A percentile compares a stretch with the other conserved stretches of the same genome.
Evolutionary conservation across 2,113 vertebrate genomes (phyloP).

Genomic region (Rhadina sibilatrix): DNA sequence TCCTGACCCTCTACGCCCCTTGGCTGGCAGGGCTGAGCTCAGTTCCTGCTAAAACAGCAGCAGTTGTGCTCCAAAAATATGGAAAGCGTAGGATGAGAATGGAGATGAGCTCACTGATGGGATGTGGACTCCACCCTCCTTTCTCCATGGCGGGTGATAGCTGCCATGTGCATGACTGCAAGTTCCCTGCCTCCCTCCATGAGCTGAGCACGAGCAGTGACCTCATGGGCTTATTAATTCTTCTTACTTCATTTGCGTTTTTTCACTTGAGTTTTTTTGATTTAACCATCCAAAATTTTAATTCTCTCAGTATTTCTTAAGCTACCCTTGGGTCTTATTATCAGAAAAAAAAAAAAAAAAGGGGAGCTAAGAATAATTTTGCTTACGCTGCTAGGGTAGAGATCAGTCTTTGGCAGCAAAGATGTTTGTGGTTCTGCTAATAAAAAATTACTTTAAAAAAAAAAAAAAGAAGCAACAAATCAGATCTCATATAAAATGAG

Average conservation of each 20-base stretch:
- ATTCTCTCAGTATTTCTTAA: slow-evolving; percentile 28
- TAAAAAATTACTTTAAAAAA: background rate
- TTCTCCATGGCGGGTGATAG: background rate
- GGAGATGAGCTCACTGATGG: slow-evolving; percentile 36
- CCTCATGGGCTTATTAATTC: slow-evolving; percentile 6
- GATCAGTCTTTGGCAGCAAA: slow-evolving; percentile 3
- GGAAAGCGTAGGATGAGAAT: background rate
- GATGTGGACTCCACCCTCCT: slow-evolving; percentile 11
- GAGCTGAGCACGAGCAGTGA: slow-evolving; percentile 7
- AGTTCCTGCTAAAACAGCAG: background rate
- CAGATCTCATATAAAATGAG: background rate
- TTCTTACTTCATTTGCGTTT: slow-evolving; percentile 21
- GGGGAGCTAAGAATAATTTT: slow-evolving; percentile 33
- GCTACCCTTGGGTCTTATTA: slow-evolving; percentile 24
- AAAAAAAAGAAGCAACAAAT: background rate
- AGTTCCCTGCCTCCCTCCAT: background rate
- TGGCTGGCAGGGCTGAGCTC: slow-evolving; percentile 18
- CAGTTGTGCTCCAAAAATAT: background rate
- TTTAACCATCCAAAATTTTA: slow-evolving; percentile 13
- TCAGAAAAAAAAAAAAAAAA: background rate
- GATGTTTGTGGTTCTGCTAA: background rate
- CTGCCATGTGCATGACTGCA: background rate
- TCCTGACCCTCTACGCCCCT: background rate
- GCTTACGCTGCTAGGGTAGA: background rate
- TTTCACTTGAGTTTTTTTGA: slow-evolving; percentile 4